These are phyloP conservation scores for Neodontobutis hainanensis DNA, from an alignment of 2,113 vertebrate genomes.

Conservation along the genomic window DNA sequence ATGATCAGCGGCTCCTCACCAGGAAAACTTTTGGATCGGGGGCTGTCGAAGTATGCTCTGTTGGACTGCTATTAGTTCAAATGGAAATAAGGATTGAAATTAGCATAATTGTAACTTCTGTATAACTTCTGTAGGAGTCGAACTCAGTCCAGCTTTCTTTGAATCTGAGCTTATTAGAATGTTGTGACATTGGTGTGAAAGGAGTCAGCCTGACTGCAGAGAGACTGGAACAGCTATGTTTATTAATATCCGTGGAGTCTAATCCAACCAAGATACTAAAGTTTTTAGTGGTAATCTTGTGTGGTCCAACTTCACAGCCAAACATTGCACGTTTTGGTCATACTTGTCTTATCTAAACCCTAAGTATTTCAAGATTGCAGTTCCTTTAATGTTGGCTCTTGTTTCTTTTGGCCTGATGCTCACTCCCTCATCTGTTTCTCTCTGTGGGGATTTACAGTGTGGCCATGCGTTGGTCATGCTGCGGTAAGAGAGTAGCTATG, in stretches of 20 bases:
- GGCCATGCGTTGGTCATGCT: slow-evolving; percentile 52
- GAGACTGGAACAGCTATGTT: too few relatives aligned
- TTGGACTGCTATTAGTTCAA: neutral
- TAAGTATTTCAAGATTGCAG: slow-evolving; percentile 9
- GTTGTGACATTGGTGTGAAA: too few relatives aligned
- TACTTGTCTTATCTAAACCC: slow-evolving; percentile 17
- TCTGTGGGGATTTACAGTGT: slow-evolving; percentile 34
- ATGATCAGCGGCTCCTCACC: too few relatives aligned
- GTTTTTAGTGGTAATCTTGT: neutral
- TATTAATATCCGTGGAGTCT: too few relatives aligned
- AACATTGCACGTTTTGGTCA: slow-evolving; percentile 16
- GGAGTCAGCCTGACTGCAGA: too few relatives aligned
- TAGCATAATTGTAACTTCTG: slow-evolving; percentile 7
- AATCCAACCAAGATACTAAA: too few relatives aligned
- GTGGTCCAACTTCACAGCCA: slow-evolving; percentile 17
- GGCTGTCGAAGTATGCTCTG: neutral
- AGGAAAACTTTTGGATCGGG: neutral
- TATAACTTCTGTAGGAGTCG: neutral
- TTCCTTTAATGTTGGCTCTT: slow-evolving; percentile 31
- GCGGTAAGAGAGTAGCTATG: too few relatives aligned
- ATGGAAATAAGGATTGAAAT: slow-evolving; percentile 13
- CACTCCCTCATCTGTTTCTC: slow-evolving; percentile 33
- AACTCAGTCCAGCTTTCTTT: too few relatives aligned
- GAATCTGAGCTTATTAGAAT: too few relatives aligned
- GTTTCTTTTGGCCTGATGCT: slow-evolving; percentile 48